Evolutionary conservation across 2,888 invertebrate genomes (phyloP), one percentile per base, ranked within the genome.

Genomic region (Watsonalla cultraria): DNA sequence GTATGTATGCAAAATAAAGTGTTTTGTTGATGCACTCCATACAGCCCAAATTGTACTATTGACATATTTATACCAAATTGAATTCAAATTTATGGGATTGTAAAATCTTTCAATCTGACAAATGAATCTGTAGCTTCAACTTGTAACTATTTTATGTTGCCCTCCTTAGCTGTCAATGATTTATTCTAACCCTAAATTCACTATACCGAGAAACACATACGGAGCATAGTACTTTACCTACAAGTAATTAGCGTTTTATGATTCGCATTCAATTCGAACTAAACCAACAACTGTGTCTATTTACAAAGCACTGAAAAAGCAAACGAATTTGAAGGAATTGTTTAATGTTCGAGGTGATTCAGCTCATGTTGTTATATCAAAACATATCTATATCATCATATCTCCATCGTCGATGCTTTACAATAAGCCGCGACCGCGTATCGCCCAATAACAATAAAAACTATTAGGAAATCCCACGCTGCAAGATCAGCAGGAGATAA

Each of bases 391-490:
- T 47, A 52, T 57, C 60, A 64, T 55, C 60, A 64, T 57, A 64
- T 60, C 60, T 66, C 62, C 60, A 35, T 68, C 66, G 64, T 73
- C 72, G 62, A 68, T 64, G 65, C 59, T 65, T 69, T 59, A 62
- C 64, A 61, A 59, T 62, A 70, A 61, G 58, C 67, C 63, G 56
- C 56, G 55, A 53, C 57, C 54, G 53, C 55, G 56, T 53, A 57
- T 54, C 56, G 59, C 61, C 65, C 70, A 72, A 78, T 79, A 78
- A 77, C 72, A 71, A 79, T 81, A 78, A 80, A 82, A 78, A 71
- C 68, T 60, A 63, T 68, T 70, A 57, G 70, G 61, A 74, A 75
- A 72, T 63, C 67, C 68, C 60, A 67, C 65, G 65, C 65, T 66
- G 66, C 66, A 65, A 65, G 59, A 57, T 64, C 64, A 62, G 66